Evolutionary conservation across 2,113 vertebrate genomes (phyloP).

Genomic region (Paradoxurus hermaphroditus): DNA sequence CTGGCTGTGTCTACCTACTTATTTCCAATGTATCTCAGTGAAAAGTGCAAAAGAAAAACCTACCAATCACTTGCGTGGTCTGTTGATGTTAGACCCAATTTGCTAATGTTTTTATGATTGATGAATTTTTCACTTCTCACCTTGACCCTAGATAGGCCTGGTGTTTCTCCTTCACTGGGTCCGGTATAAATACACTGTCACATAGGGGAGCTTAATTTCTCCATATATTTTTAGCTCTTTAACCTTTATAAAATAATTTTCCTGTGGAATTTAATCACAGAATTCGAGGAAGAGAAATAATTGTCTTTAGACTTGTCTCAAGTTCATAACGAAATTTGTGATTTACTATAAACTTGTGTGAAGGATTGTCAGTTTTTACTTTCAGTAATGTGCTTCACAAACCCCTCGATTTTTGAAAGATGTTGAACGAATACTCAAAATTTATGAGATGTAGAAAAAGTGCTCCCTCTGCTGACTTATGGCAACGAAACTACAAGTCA

Average conservation of each 20-base stretch:
- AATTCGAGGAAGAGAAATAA: slow-evolving; percentile 33
- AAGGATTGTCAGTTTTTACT: not conserved
- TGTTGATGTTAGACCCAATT: not conserved
- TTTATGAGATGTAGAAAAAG: slow-evolving; percentile 54
- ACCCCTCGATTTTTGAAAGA: not conserved
- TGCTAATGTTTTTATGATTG: not conserved
- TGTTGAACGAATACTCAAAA: not conserved
- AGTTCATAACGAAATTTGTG: not conserved
- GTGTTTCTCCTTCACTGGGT: not conserved
- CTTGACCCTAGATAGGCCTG: not conserved
- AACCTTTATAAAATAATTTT: not conserved
- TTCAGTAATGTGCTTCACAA: not conserved
- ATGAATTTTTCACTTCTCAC: slow-evolving; percentile 7
- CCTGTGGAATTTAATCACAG: not conserved
- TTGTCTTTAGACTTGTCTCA: not conserved
- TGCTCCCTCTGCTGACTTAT: slow-evolving; percentile 74
- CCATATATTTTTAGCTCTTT: not conserved
- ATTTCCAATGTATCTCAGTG: not conserved
- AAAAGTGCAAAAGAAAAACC: slow-evolving; percentile 41
- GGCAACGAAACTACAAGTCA: slow-evolving; percentile 3
- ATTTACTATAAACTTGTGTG: not conserved
- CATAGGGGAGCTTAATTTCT: not conserved
- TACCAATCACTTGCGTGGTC: not conserved
- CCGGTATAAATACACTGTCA: not conserved
- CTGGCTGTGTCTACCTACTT: not conserved